A percentile compares a stretch with the other conserved stretches of the same genome.
These are phyloP conservation scores for Dolichotis patagonum DNA, from an alignment of 2,113 vertebrate species.

Conservation along the genomic window DNA sequence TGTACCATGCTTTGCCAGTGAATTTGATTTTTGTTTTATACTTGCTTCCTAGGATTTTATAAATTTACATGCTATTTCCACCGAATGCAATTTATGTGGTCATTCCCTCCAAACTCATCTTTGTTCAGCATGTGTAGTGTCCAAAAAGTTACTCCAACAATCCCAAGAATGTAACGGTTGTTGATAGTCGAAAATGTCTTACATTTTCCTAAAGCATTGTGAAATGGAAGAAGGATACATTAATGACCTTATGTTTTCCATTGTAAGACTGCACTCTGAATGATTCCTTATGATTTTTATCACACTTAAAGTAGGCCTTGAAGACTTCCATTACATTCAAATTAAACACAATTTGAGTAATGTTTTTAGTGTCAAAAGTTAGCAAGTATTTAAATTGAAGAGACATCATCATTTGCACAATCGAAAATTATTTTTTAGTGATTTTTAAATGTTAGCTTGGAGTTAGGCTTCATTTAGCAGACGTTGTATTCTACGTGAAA, in stretches of 20 bases:
- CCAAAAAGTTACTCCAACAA: not conserved
- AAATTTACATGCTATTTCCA: not conserved
- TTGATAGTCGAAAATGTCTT: not conserved
- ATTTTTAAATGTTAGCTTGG: not conserved
- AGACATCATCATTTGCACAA: not conserved
- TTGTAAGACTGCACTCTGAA: not conserved
- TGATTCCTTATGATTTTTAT: not conserved
- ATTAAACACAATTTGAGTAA: no score
- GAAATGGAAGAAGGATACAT: not conserved
- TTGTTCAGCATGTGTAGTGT: not conserved
- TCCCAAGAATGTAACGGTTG: not conserved
- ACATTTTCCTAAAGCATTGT: no score
- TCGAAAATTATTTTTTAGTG: not conserved
- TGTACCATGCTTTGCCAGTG: no score
- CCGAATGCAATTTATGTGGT: not conserved
- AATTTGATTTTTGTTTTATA: not conserved
- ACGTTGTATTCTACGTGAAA: not conserved
- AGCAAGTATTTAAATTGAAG: not conserved
- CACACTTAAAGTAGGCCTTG: not conserved
- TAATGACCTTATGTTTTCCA: not conserved
- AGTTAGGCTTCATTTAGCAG: not conserved
- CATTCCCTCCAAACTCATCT: accelerated
- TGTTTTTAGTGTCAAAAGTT: not conserved
- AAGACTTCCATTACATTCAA: not conserved
- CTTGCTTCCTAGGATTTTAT: not conserved